These are phyloP conservation scores for Alethe diademata DNA, from an alignment of 2,113 vertebrate genomes.

Conservation along the genomic window DNA sequence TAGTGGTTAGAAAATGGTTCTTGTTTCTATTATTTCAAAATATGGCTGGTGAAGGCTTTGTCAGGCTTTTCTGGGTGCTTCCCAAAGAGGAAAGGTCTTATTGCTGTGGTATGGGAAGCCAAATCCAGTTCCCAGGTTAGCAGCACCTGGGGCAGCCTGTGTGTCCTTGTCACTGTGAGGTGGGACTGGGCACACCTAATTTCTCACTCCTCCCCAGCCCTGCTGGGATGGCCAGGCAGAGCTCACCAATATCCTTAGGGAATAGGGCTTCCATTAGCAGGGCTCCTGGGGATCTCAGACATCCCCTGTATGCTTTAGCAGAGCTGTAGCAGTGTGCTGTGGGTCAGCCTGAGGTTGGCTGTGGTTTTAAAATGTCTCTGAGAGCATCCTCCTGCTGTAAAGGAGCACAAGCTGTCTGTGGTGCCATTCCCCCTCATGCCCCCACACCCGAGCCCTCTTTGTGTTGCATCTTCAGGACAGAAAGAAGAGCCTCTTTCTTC, in stretches of 20 bases:
- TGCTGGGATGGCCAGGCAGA: not conserved
- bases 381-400: not conserved
- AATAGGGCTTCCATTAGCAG: not conserved
- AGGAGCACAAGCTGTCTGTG: not conserved
- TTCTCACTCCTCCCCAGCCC: not conserved
- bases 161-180: fast-evolving
- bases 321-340: not conserved
- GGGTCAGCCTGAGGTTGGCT: not conserved
- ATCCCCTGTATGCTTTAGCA: not conserved
- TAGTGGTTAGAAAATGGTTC: not conserved
- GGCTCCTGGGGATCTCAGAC: not conserved
- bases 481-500: not conserved
- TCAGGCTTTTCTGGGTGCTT: not conserved
- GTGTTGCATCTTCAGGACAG: not conserved
- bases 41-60: not conserved
- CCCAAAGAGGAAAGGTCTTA: not conserved
- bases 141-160: not conserved
- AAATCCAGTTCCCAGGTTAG: not conserved
- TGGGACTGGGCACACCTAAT: not conserved
- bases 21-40: not conserved
- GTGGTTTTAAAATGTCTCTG: not conserved
- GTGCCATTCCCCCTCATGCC: not conserved
- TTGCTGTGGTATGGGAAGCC: not conserved
- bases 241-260: not conserved
- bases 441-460: not conserved